Percentiles rank a stretch among this genome's conserved stretches.
These are phyloP conservation scores for Macroteleia sp. DNA, from an alignment of 2,888 invertebrate genomes.

Conservation along the genomic window DNA sequence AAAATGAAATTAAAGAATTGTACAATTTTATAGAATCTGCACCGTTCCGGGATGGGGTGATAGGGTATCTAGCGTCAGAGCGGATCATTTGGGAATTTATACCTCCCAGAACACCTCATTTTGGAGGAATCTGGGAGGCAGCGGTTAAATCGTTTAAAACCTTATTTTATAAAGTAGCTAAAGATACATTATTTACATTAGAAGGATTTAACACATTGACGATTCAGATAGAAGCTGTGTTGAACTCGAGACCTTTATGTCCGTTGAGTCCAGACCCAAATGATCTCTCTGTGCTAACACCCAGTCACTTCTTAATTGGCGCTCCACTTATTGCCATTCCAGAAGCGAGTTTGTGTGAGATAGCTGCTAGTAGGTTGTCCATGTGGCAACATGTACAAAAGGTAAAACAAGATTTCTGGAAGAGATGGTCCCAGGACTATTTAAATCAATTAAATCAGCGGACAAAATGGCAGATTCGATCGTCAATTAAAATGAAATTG, in stretches of 20 bases:
- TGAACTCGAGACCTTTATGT: background rate
- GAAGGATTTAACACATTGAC: slow-evolving; percentile 7
- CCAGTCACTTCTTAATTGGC: slow-evolving; percentile 3
- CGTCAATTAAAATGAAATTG: too few relatives aligned
- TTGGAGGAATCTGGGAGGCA: slow-evolving; percentile 24
- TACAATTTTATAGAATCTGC: background rate
- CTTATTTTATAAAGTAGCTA: slow-evolving; percentile 9
- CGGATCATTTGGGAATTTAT: slow-evolving; percentile 15
- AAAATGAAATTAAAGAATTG: slow-evolving; percentile 4
- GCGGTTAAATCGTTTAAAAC: slow-evolving; percentile 2
- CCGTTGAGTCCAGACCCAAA: background rate
- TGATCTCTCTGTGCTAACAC: background rate
- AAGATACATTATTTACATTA: background rate
- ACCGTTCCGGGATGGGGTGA: background rate
- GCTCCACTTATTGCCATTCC: background rate
- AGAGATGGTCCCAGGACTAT: too few relatives aligned
- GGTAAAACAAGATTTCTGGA: too few relatives aligned
- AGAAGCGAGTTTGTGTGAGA: too few relatives aligned
- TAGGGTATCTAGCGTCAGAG: background rate
- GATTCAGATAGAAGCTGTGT: slow-evolving; percentile 2
- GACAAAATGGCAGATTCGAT: too few relatives aligned
- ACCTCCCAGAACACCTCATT: slow-evolving; percentile 15
- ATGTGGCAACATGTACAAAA: too few relatives aligned
- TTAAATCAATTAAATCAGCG: too few relatives aligned
- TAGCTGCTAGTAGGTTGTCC: too few relatives aligned